Percentiles rank a stretch among this genome's conserved stretches.
These are phyloP conservation scores for Eulemur rubriventer DNA, from an alignment of 2,797 vertebrate genomes.

Conservation along the genomic window DNA sequence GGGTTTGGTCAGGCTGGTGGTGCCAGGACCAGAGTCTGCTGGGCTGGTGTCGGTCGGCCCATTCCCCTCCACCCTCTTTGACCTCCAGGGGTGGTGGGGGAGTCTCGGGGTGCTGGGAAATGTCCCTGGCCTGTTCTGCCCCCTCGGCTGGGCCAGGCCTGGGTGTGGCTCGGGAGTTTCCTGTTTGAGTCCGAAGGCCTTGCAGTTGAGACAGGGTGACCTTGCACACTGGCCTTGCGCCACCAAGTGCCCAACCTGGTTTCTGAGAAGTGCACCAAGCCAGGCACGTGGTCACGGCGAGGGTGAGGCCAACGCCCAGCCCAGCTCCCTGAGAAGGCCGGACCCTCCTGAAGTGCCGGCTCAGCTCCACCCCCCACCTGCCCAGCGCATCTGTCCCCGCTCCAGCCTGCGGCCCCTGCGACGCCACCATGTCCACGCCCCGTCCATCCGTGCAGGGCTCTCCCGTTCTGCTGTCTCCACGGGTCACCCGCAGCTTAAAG, in stretches of 20 bases:
- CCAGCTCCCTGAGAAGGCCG: not conserved
- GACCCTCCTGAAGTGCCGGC: not conserved
- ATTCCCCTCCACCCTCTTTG: not conserved
- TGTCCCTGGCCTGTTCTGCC: not conserved
- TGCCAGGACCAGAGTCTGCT: not conserved
- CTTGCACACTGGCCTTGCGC: not conserved
- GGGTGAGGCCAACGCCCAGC: not conserved
- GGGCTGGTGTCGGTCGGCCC: not conserved
- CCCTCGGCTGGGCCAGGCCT: not conserved
- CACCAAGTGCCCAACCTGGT: not conserved
- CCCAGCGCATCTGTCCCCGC: not conserved
- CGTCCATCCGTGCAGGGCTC: not conserved
- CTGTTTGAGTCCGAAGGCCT: not conserved
- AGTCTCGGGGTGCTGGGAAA: not conserved
- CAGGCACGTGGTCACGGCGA: not conserved
- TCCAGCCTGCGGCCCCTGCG: not conserved
- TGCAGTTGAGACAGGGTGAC: not conserved
- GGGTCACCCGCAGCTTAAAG: accelerated
- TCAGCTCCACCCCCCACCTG: not conserved
- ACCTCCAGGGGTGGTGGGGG: not conserved
- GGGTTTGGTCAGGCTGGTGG: not conserved
- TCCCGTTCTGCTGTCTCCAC: not conserved
- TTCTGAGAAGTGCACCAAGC: not conserved
- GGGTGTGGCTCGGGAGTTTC: not conserved
- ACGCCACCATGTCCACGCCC: not conserved